Base-by-base conservation (phyloP, 1,140 invertebrate genomes). In the Cephus cinctus region DNA sequence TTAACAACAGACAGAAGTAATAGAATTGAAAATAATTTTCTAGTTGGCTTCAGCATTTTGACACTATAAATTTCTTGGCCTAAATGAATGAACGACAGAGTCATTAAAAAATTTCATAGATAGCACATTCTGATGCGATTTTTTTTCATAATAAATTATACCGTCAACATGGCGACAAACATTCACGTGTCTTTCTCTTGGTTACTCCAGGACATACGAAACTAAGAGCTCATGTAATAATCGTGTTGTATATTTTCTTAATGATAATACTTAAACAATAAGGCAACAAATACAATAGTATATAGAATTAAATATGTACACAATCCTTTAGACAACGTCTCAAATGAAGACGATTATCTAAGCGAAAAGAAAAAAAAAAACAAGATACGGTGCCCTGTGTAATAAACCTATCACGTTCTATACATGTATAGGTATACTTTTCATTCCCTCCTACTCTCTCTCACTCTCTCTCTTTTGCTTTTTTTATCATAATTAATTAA, bases 251-350 rank as follows among this genome's bases (percentile, higher is more conserved):
- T 66, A 61, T 63, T 61, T 63, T 63, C 41, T 53, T 65, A 63
- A 59, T 57, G 32, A 57, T 60, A 58, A 63, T 63, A 56, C 69
- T 71, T 71, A 71, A 66, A 68, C 58, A 71, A 70, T 68, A 69
- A 43, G 69, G 58, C 57, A 73, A 73, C 69, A 73, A 71, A 69
- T 57, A 62, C 63, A 55, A 48, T 61, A n/a, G n/a, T n/a, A n/a
- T n/a, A 52, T 27, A 59, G 35, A 61, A 59, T 62, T 68, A 56
- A 48, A 59, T 73, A 71, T 70, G 54, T 71, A 71, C 69, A 66
- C 57, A 61, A 65, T 67, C n/a, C n/a, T n/a, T n/a, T n/a, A n/a
- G n/a, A n/a, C n/a, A n/a, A n/a, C n/a, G n/a, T n/a, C n/a, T n/a
- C n/a, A n/a, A n/a, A n/a, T n/a, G n/a, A n/a, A n/a, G n/a, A n/a